Base-by-base conservation (phyloP, 2,113 vertebrate genomes). In the Phylloscopus trochiloides region DNA sequence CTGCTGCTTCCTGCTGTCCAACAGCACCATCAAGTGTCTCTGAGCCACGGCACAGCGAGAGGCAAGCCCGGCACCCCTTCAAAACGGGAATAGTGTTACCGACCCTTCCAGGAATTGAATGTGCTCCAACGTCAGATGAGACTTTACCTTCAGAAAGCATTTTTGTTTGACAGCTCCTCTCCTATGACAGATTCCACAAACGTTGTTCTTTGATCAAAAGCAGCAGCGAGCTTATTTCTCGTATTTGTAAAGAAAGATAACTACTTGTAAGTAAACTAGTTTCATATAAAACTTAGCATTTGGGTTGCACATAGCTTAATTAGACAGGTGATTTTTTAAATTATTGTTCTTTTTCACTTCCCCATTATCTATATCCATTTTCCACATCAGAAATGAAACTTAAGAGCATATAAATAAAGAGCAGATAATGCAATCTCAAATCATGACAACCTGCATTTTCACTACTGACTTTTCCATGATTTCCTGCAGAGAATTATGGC, bases 21-120 rank as follows among this genome's bases (percentile, higher is more conserved):
- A 74, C 82, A 93, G 55, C 90, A 63, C 96, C 96, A 92, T 14
- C 96, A 38, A 57, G 96, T 26, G 94, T 22, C 36, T 24, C 70
- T 77, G 50, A 4, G 7, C 9, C 62, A 4, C 84, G 51, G 3
- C 51, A 26, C 88, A 25, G 32, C 9, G 8, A 4, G 7, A 2
- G 68, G 10, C 15, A 3, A 62, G 24, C 12, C 24, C 51, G 3
- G 31, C 36, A 2, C 5, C 3, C n/a, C 38, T 24, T 9, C 43
- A 7, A 12, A 59, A 70, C 1, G 12, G 16, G 16, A 59, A 47
- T 2, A 15, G 34, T 7, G 20, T 3, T 24, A 24, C 50, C 8
- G 32, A 31, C 12, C 12, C 68, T 76, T 65, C 19, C 28, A 5
- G 74, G 72, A 79, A 68, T 25, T 32, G 10, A 34, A n/a, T 2